Evolutionary conservation across 2,113 vertebrate species (phyloP), one percentile per base, ranked within the genome.

Genomic region (Danionella cerebrum): DNA sequence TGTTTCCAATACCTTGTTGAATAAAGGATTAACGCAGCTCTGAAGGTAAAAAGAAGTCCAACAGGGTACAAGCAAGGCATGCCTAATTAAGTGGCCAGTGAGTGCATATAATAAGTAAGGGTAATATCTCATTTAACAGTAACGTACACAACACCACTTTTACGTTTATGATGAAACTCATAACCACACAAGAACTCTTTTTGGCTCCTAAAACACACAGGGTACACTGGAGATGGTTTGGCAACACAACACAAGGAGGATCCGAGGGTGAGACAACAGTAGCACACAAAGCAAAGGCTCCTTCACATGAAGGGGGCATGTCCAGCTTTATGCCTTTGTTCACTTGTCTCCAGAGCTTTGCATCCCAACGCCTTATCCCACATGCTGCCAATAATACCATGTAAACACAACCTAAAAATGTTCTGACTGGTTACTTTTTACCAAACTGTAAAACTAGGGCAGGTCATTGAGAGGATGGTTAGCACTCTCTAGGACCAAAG

Each of bases 241-340:
- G 52, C 9, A 19, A 12, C 29, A 45, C 3, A 57, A 31, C 35
- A 48, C 41, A 19, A 52, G 9, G 13, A 5, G 18, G 47, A 70
- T 31, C 53, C 64, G 63, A 51, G 67, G 31, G 55, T 52, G 66
- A 66, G 63, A 52, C 54, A 55, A 58, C 55, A 57, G 67, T 57
- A 36, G 44, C 60, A 73, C 71, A 73, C 71, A 77, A 76, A 77
- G 71, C 67, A 57, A 73, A 67, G 54, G 75, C 64, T 77, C 33
- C 60, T 64, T 71, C 71, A 70, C 67, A 67, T 73, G 71, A 71
- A n/a, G 73, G 71, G 75, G 67, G 75, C 71, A 76, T 73, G 75
- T 70, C 71, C 75, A 73, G 67, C 45, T 65, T 74, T 65, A 69
- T 66, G 72, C 64, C 75, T 77, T 77, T 77, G 75, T 77, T 77